These are phyloP conservation scores for Sminthurinus aureus DNA, from an alignment of 2,888 invertebrate genomes.

Conservation along the genomic window DNA sequence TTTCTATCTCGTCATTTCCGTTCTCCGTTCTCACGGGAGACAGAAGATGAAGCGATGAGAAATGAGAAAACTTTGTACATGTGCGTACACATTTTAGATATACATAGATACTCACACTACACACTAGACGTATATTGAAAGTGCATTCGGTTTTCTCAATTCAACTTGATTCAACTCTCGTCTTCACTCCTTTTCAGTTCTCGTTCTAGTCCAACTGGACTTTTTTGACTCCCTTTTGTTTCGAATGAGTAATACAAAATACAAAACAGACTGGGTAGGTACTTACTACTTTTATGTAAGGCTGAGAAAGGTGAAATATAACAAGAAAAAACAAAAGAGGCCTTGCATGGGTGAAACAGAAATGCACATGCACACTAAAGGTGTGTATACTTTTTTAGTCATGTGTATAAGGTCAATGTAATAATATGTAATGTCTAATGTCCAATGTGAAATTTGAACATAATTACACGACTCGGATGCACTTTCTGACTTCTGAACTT, in stretches of 20 bases:
- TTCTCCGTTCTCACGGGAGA: constrained; percentile 31
- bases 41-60: constrained; percentile 22
- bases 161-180: neutral
- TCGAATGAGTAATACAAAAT: neutral
- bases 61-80: neutral
- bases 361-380: neutral
- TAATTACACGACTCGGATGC: neutral
- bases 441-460: neutral
- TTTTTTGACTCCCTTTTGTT: neutral
- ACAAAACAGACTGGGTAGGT: neutral
- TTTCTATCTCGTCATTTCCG: constrained; percentile 25
- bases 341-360: neutral
- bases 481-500: neutral
- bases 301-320: no score
- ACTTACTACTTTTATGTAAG: no score
- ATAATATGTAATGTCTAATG: neutral
- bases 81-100: neutral
- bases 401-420: neutral
- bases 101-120: no score
- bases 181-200: neutral
- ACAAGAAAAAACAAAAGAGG: neutral
- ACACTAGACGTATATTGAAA: neutral
- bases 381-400: neutral
- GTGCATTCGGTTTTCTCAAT: neutral
- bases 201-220: neutral